Conservation (phyloP, 2,797 vertebrate species). For the Amniataba percoides region DNA sequence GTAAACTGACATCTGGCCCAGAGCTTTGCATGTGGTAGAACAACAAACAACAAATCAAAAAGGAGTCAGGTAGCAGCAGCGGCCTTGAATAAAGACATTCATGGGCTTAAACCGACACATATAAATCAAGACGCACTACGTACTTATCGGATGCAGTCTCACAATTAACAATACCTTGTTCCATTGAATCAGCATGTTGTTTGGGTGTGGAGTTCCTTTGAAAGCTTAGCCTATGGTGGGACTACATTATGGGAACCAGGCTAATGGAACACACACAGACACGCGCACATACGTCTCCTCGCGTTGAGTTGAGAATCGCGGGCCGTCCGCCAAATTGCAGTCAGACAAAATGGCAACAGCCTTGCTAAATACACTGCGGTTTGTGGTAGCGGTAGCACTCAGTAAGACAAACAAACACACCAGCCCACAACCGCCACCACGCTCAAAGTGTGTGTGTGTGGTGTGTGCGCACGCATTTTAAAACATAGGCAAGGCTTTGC, state of each 20-base stretch:
- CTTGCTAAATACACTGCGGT: constrained; percentile 69
- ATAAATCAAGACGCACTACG: constrained; percentile 41
- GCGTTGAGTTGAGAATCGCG: constrained; percentile 50
- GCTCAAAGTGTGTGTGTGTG: constrained; percentile 14
- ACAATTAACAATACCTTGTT: constrained; percentile 57
- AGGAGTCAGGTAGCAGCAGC: constrained; percentile 4
- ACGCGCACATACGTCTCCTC: constrained; percentile 32
- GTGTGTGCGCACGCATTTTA: constrained; percentile 35
- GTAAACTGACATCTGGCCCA: neutral
- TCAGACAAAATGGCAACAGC: constrained; percentile 71
- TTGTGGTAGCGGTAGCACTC: constrained; percentile 72
- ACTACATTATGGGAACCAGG: constrained; percentile 51
- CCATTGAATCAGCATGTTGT: constrained; percentile 49
- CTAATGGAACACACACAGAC: constrained; percentile 37
- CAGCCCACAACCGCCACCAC: constrained; percentile 57
- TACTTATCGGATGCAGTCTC: constrained; percentile 29
- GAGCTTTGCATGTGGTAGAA: neutral
- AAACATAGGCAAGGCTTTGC: constrained; percentile 28
- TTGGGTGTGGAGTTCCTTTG: constrained; percentile 64
- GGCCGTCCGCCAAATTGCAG: constrained; percentile 70
- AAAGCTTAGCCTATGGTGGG: constrained; percentile 43
- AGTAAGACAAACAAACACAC: constrained; percentile 76
- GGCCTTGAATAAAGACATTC: constrained; percentile 9
- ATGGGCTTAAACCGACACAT: constrained; percentile 1
- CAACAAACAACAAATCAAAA: neutral